Evolutionary conservation across 2,888 invertebrate genomes (phyloP).

Genomic region (Thecocarcelia acutangulata): DNA sequence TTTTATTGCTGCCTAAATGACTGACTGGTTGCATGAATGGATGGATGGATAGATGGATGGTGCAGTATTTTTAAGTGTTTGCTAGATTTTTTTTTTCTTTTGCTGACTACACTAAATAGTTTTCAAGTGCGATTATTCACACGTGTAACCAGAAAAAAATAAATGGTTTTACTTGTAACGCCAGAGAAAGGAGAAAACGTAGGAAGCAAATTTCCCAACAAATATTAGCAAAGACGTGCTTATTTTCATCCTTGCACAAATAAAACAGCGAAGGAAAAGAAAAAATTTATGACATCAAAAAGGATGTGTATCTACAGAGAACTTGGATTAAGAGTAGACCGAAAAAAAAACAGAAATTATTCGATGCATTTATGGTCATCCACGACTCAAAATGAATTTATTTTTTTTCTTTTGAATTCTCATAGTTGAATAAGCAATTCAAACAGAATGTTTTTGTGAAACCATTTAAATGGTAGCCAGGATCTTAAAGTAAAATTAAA

Average conservation of each 20-base stretch:
- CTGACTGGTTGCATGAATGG: neutral
- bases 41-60: neutral
- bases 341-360: constrained; percentile 19
- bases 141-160: constrained; percentile 73
- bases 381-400: constrained; percentile 16
- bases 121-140: constrained; percentile 77
- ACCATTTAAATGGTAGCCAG: constrained; percentile 1
- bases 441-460: neutral
- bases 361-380: constrained; percentile 44
- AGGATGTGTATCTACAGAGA: constrained; percentile 29
- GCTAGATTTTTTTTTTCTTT: constrained; percentile 20
- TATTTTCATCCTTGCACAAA: constrained; percentile 7
- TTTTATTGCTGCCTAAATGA: constrained; percentile 20
- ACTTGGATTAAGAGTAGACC: constrained; percentile 8
- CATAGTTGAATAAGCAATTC: constrained; percentile 40
- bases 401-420: neutral
- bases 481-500: constrained; percentile 3
- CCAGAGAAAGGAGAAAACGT: constrained; percentile 53
- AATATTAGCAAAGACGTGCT: constrained; percentile 57
- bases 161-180: constrained; percentile 26
- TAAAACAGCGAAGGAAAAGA: constrained; percentile 33
- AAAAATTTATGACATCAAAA: constrained; percentile 53
- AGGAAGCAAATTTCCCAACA: constrained; percentile 25
- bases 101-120: constrained; percentile 59
- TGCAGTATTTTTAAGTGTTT: constrained; percentile 1